Conservation (phyloP, 2,113 vertebrate species). For the Daubentonia madagascariensis region DNA sequence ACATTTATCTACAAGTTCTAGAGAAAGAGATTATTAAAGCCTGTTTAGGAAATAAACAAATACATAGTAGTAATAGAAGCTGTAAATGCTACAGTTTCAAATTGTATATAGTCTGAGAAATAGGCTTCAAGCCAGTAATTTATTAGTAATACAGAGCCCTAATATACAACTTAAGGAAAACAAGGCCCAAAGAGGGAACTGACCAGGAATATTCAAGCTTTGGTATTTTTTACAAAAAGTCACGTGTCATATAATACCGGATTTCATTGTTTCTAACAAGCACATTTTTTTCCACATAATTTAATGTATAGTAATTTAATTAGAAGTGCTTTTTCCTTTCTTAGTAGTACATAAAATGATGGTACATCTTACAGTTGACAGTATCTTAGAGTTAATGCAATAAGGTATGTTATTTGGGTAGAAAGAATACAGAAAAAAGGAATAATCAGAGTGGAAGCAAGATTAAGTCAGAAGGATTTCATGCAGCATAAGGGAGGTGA, state of each 20-base stretch:
- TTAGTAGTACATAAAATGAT: neutral
- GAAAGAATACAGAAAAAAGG: neutral
- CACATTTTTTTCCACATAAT: neutral
- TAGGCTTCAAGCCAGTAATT: neutral
- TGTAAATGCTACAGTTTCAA: neutral
- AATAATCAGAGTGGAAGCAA: neutral
- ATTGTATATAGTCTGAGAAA: neutral
- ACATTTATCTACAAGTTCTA: neutral
- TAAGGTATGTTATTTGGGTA: neutral
- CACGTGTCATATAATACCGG: neutral
- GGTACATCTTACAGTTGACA: too few relatives aligned
- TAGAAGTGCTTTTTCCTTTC: neutral
- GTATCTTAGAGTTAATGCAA: neutral
- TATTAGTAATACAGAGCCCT: neutral
- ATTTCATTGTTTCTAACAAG: neutral
- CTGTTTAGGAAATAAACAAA: neutral
- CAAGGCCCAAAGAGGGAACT: neutral
- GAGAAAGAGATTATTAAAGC: neutral
- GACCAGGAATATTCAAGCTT: neutral
- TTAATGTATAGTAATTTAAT: neutral
- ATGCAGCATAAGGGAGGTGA: neutral
- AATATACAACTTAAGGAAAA: neutral
- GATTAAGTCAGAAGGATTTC: neutral
- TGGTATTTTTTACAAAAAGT: neutral
- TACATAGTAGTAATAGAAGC: neutral